phyloP scores from a whole-genome alignment of 2,888 invertebrate genomes.

The Gandaritis pyraliata region DNA sequence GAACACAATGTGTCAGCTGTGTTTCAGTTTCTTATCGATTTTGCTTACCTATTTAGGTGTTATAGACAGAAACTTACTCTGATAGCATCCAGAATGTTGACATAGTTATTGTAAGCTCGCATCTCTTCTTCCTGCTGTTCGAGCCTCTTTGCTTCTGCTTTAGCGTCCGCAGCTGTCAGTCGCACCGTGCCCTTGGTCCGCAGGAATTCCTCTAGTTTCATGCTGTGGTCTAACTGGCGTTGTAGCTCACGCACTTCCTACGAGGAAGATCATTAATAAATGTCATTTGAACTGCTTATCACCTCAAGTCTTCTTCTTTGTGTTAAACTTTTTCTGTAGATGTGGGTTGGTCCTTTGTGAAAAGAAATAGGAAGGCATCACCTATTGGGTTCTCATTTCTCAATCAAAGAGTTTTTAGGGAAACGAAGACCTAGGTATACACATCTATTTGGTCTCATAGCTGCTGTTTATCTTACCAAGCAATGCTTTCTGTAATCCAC shows the following conservation, averaged over 20 bases:
- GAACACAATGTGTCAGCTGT: no score
- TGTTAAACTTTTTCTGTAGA: no score
- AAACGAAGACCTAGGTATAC: background rate
- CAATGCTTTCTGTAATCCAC: constrained; percentile 78
- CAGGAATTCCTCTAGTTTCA: constrained; percentile 93
- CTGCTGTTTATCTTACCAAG: constrained; percentile 52
- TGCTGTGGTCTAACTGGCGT: constrained; percentile 92
- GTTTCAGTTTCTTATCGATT: background rate
- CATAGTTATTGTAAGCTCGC: constrained; percentile 89
- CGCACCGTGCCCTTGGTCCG: constrained; percentile 93
- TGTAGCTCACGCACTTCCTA: constrained; percentile 95
- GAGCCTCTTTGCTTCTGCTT: constrained; percentile 88
- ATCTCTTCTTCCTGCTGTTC: constrained; percentile 88
- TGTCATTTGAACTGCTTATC: no score
- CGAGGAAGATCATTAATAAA: background rate
- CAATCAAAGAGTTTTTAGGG: background rate
- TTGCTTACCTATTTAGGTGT: no score
- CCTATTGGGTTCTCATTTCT: no score
- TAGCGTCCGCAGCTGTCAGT: constrained; percentile 89
- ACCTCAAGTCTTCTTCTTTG: no score
- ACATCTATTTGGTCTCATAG: background rate
- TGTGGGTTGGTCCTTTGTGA: no score
- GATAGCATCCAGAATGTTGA: constrained; percentile 90
- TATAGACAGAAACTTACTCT: constrained; percentile 70
- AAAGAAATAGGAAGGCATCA: no score